Percentiles rank a stretch among this genome's conserved stretches.
Conservation (phyloP, 1,140 invertebrate genomes). For the Prorops nasuta region DNA sequence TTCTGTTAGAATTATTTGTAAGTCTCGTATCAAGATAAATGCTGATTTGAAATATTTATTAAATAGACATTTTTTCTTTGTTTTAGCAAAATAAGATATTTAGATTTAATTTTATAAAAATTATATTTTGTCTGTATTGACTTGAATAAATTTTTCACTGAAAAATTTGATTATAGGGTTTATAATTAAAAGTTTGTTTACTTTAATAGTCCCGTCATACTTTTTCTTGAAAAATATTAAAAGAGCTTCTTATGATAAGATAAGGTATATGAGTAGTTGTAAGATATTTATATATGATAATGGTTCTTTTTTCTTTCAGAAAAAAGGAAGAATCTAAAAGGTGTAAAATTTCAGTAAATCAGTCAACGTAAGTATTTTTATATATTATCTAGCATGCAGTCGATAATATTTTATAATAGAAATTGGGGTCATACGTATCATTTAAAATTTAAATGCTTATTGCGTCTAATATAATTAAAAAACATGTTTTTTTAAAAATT, state of each 20-base stretch:
- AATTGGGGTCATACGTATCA: conserved; percentile 13
- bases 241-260: conserved; percentile 20
- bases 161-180: too few species aligned
- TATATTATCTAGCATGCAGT: conserved; percentile 7
- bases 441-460: conserved; percentile 5
- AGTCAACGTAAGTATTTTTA: conserved; percentile 20
- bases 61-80: too few species aligned
- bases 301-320: conserved; percentile 22
- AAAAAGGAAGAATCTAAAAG: conserved; percentile 15
- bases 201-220: too few species aligned
- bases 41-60: neutral
- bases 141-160: too few species aligned
- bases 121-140: conserved; percentile 1
- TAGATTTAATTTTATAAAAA: neutral
- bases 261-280: conserved; percentile 13
- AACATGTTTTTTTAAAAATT: neutral
- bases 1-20: neutral
- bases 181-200: too few species aligned
- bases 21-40: conserved; percentile 1
- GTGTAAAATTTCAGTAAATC: conserved; percentile 7
- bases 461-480: conserved; percentile 1
- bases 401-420: conserved; percentile 13
- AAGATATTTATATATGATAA: conserved; percentile 6
- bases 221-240: too few species aligned
- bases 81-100: too few species aligned